Evolutionary conservation across 2,888 invertebrate genomes (phyloP), one percentile per base, ranked within the genome.

Genomic region (Bugulina stolonifera): DNA sequence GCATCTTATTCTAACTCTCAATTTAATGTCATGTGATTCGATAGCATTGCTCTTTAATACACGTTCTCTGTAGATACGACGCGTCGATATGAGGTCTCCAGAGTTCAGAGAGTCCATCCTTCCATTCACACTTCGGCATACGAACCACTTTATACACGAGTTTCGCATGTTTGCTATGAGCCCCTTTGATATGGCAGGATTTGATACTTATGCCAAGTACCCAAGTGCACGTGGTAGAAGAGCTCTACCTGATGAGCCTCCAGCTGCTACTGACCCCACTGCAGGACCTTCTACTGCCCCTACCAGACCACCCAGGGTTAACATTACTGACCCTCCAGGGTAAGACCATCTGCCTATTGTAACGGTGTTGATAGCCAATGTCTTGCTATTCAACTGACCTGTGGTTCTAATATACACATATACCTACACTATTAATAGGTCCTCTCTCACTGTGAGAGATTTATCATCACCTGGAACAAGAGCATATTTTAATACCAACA

Each of bases 101-200:
- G 89, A 90, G 79, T 93, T 95, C 84, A 88, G 89, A 54, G 88
- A 89, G 57, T 86, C 89, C 22, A 83, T 94, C 71, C 87, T 87
- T 35, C 89, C 90, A 22, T 91, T 89, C 81, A 87, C 94, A 75
- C 89, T 90, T 27, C 85, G 87, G 0, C 87, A 90, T 76, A 92
- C 93, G 0, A 89, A 89, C 73, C 95, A 95, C 83, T 96, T 96
- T 82, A 88, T 93, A 43, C 94, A 95, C 81, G 95, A 96, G 81
- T 88, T 96, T 74, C 89, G 90, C 78, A 90, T 89, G 82, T 96
- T 91, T 85, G 93, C 95, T 43, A 88, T 91, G 35, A 93, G 93
- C 18, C 92, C 93, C 0, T 92, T 90, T 82, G 93, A 93, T 81
- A 89, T 95, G 89, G 87, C 89, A 72, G 92, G 91, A n/a, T 87